Conservation (phyloP, 2,888 invertebrate genomes). For the Argynnis bischoffii region DNA sequence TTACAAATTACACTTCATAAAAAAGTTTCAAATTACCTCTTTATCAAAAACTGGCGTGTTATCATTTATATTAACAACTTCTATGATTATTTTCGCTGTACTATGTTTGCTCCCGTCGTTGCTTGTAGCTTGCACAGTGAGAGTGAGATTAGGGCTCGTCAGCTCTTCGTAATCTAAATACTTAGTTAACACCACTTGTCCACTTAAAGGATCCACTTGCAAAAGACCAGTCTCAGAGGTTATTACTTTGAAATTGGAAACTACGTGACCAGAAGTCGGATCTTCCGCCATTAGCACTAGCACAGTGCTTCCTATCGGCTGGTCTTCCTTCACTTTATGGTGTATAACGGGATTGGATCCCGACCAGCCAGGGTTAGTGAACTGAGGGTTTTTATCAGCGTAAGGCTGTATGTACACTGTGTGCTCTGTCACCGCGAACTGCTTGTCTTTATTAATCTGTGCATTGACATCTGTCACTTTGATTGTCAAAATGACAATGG, state of each 20-base stretch:
- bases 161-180: constrained; percentile 90
- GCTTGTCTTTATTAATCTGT: constrained; percentile 83
- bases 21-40: constrained; percentile 61
- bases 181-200: constrained; percentile 88
- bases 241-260: constrained; percentile 83
- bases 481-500: constrained; percentile 88
- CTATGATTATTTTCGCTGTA: constrained; percentile 85
- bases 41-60: constrained; percentile 88
- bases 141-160: constrained; percentile 80
- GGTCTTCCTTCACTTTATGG: constrained; percentile 88
- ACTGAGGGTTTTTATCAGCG: constrained; percentile 89
- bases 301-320: constrained; percentile 87
- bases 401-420: constrained; percentile 90
- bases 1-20: no score
- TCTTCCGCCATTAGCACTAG: constrained; percentile 87
- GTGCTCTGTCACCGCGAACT: constrained; percentile 86
- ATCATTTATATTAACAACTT: constrained; percentile 89
- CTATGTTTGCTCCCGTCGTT: constrained; percentile 82
- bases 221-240: constrained; percentile 80
- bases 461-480: constrained; percentile 88
- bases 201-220: constrained; percentile 85
- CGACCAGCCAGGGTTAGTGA: constrained; percentile 88
- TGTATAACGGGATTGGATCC: constrained; percentile 86
- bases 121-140: constrained; percentile 82
- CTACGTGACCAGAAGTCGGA: constrained; percentile 84